Evolutionary conservation across 2,797 vertebrate genomes (phyloP), one percentile per base, ranked within the genome.

Genomic region (Pangasius krempfi): DNA sequence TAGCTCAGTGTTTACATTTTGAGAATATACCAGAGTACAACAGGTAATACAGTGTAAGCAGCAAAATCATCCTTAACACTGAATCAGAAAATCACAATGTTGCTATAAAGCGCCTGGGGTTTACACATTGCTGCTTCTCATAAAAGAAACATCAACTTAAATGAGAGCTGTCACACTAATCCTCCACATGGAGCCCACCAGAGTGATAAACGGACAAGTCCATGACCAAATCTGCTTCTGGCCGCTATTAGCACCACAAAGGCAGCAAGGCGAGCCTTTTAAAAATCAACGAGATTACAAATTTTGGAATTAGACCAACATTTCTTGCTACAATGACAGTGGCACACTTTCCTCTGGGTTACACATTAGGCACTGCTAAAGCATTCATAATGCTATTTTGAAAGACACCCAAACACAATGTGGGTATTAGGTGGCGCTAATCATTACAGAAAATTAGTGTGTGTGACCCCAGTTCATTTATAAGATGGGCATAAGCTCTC

Each of bases 181-280:
- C 52, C n/a, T 86, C 54, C 50, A 58, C 62, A 44, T 22, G 68
- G 25, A 37, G 76, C 40, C 20, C 50, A 25, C 9, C 13, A 47
- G 27, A 75, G 73, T 80, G 33, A 80, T 52, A 72, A 72, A 68
- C 16, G 27, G 79, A 83, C 33, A 40, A 58, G 33, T 72, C 37
- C 47, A 20, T 70, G 47, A 89, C 56, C 76, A 89, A 90, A 90
- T 78, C 89, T 81, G 81, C 30, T 78, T 90, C 60, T 82, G 75
- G 60, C 52, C 9, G 37, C 30, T 37, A 58, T 83, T 66, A 66
- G n/a, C 7, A 47, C 27, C 54, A 58, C 20, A 37, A n/a, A 7
- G 30, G 13, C 25, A 50, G 40, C 4, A 62, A 60, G 20, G 33
- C 33, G 16, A 60, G 3, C 40, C 40, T 64, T 64, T 44, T 25